Conservation (phyloP, 1,140 invertebrate genomes). For the Hirudo medicinalis region DNA sequence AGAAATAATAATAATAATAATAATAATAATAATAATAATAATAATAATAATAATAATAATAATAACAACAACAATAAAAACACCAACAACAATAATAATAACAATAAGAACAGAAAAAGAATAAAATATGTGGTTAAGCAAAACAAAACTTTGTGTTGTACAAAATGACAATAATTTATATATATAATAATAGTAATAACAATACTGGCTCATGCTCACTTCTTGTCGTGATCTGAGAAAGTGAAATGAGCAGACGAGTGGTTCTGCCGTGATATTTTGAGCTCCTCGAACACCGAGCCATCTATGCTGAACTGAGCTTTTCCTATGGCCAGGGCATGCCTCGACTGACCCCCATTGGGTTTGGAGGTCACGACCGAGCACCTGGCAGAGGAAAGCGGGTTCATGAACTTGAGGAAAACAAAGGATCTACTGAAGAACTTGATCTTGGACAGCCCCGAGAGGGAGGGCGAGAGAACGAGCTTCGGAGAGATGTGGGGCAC, state of each 20-base stretch:
- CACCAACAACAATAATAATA: background rate
- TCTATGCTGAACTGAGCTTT: conserved; percentile 1
- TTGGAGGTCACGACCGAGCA: background rate
- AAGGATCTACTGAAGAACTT: conserved; percentile 2
- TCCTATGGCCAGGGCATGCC: background rate
- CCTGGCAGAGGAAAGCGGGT: background rate
- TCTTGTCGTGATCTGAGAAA: background rate
- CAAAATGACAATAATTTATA: no score
- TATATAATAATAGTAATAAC: background rate
- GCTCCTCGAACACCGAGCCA: background rate
- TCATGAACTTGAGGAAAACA: background rate
- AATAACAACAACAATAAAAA: background rate
- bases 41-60: background rate
- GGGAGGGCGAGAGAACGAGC: background rate
- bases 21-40: background rate
- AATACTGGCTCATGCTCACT: background rate
- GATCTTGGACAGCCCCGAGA: background rate
- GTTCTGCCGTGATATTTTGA: background rate
- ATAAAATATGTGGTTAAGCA: no score
- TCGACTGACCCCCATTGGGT: background rate
- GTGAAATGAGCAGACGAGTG: no score
- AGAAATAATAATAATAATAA: background rate
- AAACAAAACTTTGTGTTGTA: no score
- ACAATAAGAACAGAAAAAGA: background rate
- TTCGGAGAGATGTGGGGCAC: background rate